phyloP scores from a whole-genome alignment of 2,113 vertebrate species.

The Ginglymostoma cirratum region DNA sequence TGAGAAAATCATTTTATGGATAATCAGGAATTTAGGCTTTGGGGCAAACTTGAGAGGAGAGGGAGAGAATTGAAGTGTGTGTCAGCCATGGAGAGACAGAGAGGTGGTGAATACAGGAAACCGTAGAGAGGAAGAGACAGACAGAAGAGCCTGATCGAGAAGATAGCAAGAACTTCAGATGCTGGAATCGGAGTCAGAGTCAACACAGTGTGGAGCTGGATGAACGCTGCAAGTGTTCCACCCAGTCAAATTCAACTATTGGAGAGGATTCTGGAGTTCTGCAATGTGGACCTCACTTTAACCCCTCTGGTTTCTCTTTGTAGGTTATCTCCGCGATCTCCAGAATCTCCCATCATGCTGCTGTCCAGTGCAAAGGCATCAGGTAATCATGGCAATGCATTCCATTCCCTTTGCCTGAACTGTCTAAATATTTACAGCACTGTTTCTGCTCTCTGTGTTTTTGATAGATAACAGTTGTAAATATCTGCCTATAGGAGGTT shows the following conservation, averaged over 20 bases:
- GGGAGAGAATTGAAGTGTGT: background rate
- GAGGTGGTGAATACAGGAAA: background rate
- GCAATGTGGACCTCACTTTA: background rate
- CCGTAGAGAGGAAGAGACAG: too few species aligned
- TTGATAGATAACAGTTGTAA: background rate
- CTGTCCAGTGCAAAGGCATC: constrained; percentile 22
- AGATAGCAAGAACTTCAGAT: too few species aligned
- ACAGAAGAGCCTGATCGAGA: too few species aligned
- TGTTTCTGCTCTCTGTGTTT: background rate
- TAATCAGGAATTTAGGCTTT: background rate
- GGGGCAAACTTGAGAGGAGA: background rate
- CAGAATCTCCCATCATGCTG: background rate
- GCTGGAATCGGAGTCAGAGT: too few species aligned
- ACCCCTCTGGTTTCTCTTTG: background rate
- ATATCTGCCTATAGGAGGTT: too few species aligned
- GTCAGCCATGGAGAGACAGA: background rate
- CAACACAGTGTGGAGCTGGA: too few species aligned
- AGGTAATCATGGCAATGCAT: background rate
- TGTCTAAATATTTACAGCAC: background rate
- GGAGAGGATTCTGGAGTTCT: background rate
- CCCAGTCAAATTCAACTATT: background rate
- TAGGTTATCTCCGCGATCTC: constrained; percentile 8
- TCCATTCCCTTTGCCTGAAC: background rate
- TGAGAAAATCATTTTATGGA: background rate
- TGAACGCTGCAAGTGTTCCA: background rate